phyloP scores from a whole-genome alignment of 2,113 vertebrate genomes.

The Phycodurus eques region DNA sequence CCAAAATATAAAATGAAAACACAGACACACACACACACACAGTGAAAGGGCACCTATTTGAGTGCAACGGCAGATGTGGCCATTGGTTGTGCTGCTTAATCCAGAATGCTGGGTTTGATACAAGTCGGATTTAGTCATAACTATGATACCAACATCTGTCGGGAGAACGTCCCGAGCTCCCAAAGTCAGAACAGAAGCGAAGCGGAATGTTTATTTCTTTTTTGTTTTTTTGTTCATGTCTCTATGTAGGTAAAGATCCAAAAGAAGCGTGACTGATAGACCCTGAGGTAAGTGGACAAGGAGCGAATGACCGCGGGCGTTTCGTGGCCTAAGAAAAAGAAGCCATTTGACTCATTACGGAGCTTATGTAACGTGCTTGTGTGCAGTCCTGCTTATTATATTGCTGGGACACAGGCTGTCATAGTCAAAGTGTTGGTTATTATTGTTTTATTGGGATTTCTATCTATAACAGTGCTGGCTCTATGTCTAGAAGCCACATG shows the following conservation, averaged over 20 bases:
- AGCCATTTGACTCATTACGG: slow-evolving; percentile 6
- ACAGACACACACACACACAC: slow-evolving; percentile 16
- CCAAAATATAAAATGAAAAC: slow-evolving; percentile 17
- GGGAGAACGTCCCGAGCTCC: slow-evolving; percentile 39
- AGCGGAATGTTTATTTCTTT: slow-evolving; percentile 25
- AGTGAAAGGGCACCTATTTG: slow-evolving; percentile 50
- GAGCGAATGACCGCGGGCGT: slow-evolving; percentile 10
- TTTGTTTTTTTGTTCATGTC: neutral
- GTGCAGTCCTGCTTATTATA: slow-evolving; percentile 7
- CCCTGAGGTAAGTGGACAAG: slow-evolving; percentile 49
- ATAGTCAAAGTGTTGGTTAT: neutral
- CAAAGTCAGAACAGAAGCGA: slow-evolving; percentile 19
- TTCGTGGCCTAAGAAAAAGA: slow-evolving; percentile 23
- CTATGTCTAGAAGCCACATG: neutral
- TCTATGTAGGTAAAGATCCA: slow-evolving; percentile 3
- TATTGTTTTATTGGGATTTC: neutral
- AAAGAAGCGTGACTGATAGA: neutral
- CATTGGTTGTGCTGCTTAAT: slow-evolving; percentile 71
- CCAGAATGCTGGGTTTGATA: slow-evolving; percentile 65
- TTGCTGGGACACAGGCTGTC: neutral
- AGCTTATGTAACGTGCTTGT: slow-evolving; percentile 52
- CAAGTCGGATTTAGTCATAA: slow-evolving; percentile 70
- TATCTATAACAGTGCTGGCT: neutral
- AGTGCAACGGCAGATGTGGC: slow-evolving; percentile 67
- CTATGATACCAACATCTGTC: slow-evolving; percentile 74